Base-by-base conservation (phyloP, 2,888 invertebrate species). In the Acleris literana region DNA sequence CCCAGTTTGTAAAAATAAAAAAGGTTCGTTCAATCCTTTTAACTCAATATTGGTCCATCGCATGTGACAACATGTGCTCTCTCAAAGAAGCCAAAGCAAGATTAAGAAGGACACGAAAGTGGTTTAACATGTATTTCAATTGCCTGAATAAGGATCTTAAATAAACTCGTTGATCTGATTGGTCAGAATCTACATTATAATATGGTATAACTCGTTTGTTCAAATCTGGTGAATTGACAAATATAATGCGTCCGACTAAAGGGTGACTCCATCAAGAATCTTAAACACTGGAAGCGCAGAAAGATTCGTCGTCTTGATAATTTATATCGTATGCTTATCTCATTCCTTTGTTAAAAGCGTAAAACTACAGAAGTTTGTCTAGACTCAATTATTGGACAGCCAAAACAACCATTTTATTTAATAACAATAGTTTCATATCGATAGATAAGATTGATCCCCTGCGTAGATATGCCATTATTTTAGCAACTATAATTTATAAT, bases 291-390 rank as follows among this genome's bases (percentile, higher is more conserved):
- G 46, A 16, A 43, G 7, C 1, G 55, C 16, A 20, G 17, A 57
- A 57, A n/a, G 25, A 46, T 46, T 25, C 46, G 46, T 57, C 3
- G 25, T 56, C 6, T 22, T 52, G 9, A 52, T 25, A 16, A 25
- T 22, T 16, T 22, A 20, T 57, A 22, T 46, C 18, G n/a, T 25
- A 6, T n/a, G 25, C 44, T 57, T 57, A 57, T 57, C 57, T 46
- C 18, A 56, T 44, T 17, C 25, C 20, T 57, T 46, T 57, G 25
- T 25, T 13, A 17, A 29, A 20, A 57, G 17, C 46, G 5, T 46
- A 57, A 57, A 29, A 29, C 39, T 39, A 56, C 25, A 57, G 11
- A 56, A 6, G 57, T 25, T 18, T 39, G 57, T 57, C 57, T 57
- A 57, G 57, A 57, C 46, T 25, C 46, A 43, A 25, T 17, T 20